Percentiles rank a stretch among this genome's conserved stretches.
These are phyloP conservation scores for Danaus melanippus DNA, from an alignment of 1,140 invertebrate genomes.

Conservation along the genomic window DNA sequence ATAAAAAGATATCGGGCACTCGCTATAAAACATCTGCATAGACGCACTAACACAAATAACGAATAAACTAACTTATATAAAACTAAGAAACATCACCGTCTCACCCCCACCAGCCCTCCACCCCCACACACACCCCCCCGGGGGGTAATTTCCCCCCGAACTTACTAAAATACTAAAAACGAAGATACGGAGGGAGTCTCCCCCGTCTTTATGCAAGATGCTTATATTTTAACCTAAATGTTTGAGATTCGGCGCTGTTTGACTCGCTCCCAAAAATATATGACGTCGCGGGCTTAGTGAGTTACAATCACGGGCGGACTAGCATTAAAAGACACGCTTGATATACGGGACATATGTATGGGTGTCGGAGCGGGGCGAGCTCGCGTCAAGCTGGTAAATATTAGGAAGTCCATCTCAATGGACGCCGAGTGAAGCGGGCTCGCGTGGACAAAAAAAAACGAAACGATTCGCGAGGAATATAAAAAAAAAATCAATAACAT, in stretches of 20 bases:
- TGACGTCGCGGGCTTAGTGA: too few species aligned
- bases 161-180: conserved; percentile 72
- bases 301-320: too few species aligned
- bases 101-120: conserved; percentile 30
- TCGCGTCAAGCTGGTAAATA: too few species aligned
- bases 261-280: conserved; percentile 20
- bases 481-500: conserved; percentile 56
- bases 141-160: conserved; percentile 62
- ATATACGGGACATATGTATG: too few species aligned
- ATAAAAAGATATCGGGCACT: conserved; percentile 27
- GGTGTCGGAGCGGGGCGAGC: too few species aligned
- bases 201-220: conserved; percentile 68
- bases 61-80: conserved; percentile 71
- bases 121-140: conserved; percentile 17
- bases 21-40: conserved; percentile 54
- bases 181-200: conserved; percentile 51
- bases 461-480: conserved; percentile 30
- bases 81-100: conserved; percentile 72
- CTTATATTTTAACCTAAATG: conserved; percentile 71
- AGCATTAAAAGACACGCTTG: too few species aligned
- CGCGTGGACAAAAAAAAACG: too few species aligned
- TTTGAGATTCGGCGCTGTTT: conserved; percentile 41
- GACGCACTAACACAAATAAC: conserved; percentile 63
- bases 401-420: too few species aligned
- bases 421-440: too few species aligned